Evolutionary conservation across 2,888 invertebrate species (phyloP), one percentile per base, ranked within the genome.

Genomic region (Deladenus siricidicola): DNA sequence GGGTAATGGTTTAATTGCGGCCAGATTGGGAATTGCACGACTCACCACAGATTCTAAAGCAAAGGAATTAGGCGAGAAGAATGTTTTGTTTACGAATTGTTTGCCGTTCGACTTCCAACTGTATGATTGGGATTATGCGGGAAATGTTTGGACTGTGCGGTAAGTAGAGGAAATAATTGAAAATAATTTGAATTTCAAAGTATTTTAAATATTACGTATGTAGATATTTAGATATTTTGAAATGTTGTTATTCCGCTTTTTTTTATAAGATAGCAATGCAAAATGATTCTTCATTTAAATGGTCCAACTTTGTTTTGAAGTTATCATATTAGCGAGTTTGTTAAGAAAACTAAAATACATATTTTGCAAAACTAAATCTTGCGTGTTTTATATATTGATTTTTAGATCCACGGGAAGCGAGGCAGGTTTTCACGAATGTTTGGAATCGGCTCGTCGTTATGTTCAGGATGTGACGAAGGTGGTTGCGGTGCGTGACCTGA

Each of bases 1-100:
- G 64, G 89, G 90, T 4, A 83, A 91, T 70, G 94, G 96, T 0
- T 80, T 96, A 49, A 87, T 90, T 85, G 89, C 93, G n/a, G 89
- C 90, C 0, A 84, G 94, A 8, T 61, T 79, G 45, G 70, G 70
- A 21, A 69, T 74, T 17, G 58, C 61, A 30, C 62, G 50, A n/a
- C 28, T 69, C 1, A 43, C 47, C 14, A 17, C 54, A 6, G 45
- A 60, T 10, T 47, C 44, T 44, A 26, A 30, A 2, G 21, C 54
- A 14, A 56, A 52, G 17, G 21, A 51, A 10, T 51, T 51, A 10
- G 17, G 24, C 49, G 45, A 54, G 3, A 47, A 62, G n/a, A 59
- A 64, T 14, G 30, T 68, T 24, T 47, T 72, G 6, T 58, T 54
- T n/a, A 70, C 75, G n/a, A 60, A 68, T 23, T 78, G 78, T 60